Percentiles rank a stretch among this genome's conserved stretches.
These are phyloP conservation scores for Sternarchorhynchus goeldii DNA, from an alignment of 2,797 vertebrate genomes.

Conservation along the genomic window DNA sequence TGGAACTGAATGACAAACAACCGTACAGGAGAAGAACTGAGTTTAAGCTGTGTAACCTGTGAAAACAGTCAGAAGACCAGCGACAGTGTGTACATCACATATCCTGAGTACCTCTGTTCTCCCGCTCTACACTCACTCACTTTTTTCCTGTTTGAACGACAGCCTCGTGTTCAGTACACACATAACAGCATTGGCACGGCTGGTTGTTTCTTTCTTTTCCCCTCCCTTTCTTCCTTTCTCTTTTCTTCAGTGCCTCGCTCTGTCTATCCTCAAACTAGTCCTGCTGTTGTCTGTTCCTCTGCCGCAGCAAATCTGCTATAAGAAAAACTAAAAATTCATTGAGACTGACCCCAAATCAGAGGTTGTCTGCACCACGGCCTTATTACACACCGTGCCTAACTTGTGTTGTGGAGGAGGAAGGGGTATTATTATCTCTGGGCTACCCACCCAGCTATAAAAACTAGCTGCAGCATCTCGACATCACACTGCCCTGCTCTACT, in stretches of 20 bases:
- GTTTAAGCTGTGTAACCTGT: too few species aligned
- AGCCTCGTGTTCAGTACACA: too few species aligned
- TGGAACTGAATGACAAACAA: too few species aligned
- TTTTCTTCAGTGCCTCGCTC: neutral
- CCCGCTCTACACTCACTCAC: too few species aligned
- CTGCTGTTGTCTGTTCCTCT: constrained; percentile 68
- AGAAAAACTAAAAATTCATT: constrained; percentile 85
- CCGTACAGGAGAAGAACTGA: too few species aligned
- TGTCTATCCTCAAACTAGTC: constrained; percentile 72
- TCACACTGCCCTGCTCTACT: constrained; percentile 72
- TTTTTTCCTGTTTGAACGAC: too few species aligned
- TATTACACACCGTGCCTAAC: constrained; percentile 79
- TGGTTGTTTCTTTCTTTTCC: neutral
- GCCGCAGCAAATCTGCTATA: constrained; percentile 73
- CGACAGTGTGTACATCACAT: too few species aligned
- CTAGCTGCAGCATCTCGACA: constrained; percentile 84
- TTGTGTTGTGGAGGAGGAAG: constrained; percentile 86
- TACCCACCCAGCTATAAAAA: constrained; percentile 87
- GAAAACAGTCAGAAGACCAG: too few species aligned
- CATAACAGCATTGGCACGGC: neutral
- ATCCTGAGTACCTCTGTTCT: too few species aligned
- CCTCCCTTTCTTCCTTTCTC: constrained; percentile 23
- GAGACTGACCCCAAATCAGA: constrained; percentile 84
- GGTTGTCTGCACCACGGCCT: constrained; percentile 80
- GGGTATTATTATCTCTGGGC: constrained; percentile 87